A percentile compares a stretch with the other conserved stretches of the same genome.
Evolutionary conservation across 92 coral and sea anemone genomes (phyloP).

Genomic region (Epizoanthus rinbou): DNA sequence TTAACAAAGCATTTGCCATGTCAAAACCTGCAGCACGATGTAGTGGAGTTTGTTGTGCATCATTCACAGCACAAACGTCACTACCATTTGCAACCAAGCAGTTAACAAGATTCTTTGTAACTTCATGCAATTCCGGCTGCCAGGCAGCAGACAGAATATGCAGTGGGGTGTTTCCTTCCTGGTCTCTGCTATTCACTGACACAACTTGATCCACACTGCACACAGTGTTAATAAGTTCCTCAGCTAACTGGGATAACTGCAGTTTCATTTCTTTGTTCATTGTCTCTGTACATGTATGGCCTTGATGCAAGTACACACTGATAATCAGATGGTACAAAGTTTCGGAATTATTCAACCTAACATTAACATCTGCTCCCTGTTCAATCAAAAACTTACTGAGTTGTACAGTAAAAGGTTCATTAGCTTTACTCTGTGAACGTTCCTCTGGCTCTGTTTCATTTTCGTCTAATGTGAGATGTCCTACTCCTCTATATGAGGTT

Average conservation of each 20-base stretch:
- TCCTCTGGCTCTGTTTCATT: background rate
- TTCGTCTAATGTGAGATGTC: too few species aligned
- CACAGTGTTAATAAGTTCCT: background rate
- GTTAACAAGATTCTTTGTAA: background rate
- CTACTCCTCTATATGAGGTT: too few species aligned
- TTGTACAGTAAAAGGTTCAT: background rate
- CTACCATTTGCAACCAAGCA: background rate
- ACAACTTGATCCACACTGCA: background rate
- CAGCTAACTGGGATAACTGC: background rate
- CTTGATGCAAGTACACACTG: background rate
- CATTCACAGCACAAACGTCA: background rate
- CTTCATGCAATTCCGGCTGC: background rate
- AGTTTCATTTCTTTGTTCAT: background rate
- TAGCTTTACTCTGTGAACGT: background rate
- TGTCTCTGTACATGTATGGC: background rate
- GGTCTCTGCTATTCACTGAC: slow-evolving; percentile 3
- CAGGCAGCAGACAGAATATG: background rate
- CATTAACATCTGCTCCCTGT: background rate
- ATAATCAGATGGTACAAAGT: background rate
- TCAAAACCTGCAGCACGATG: background rate
- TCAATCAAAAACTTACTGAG: background rate
- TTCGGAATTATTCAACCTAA: background rate
- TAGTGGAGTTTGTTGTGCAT: background rate
- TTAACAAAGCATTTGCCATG: background rate
- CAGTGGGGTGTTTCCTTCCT: background rate